These are phyloP conservation scores for Pterostichus madidus DNA, from an alignment of 2,888 invertebrate species.

Conservation along the genomic window DNA sequence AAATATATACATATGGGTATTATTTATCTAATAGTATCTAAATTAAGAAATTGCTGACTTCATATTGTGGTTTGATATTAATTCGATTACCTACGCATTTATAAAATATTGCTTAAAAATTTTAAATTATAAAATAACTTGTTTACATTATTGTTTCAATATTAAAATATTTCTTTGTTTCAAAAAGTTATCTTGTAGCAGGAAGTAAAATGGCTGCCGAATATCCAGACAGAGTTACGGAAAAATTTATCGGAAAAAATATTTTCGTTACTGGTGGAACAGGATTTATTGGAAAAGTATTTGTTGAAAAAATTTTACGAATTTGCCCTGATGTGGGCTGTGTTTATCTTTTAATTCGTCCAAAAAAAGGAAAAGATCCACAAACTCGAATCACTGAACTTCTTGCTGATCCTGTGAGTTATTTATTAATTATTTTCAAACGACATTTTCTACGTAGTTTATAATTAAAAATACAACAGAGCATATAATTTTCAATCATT, in stretches of 20 bases:
- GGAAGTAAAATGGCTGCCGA: not conserved
- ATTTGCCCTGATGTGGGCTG: conserved; percentile 77
- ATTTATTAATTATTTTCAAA: not conserved
- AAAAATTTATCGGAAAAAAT: conserved; percentile 83
- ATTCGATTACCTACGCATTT: too few relatives aligned
- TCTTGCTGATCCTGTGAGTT: conserved; percentile 77
- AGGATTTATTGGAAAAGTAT: conserved; percentile 91
- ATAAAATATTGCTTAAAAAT: too few relatives aligned
- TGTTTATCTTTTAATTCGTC: conserved; percentile 79
- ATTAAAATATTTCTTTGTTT: not conserved
- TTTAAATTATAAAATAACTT: too few relatives aligned
- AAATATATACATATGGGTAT: too few relatives aligned
- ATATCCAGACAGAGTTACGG: conserved; percentile 76
- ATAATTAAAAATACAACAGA: too few relatives aligned
- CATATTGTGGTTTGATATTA: too few relatives aligned
- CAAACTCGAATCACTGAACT: conserved; percentile 75
- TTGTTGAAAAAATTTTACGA: conserved; percentile 88
- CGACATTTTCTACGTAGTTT: too few relatives aligned
- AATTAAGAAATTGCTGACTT: too few relatives aligned
- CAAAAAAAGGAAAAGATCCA: conserved; percentile 77
- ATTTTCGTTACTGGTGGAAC: conserved; percentile 94
- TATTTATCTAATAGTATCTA: too few relatives aligned
- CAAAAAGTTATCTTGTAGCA: not conserved
- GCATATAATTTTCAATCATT: too few relatives aligned
- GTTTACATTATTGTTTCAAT: too few relatives aligned